A percentile compares a stretch with the other conserved stretches of the same genome.
Evolutionary conservation across 1,140 invertebrate genomes (phyloP).

Genomic region (Drosophila azteca): DNA sequence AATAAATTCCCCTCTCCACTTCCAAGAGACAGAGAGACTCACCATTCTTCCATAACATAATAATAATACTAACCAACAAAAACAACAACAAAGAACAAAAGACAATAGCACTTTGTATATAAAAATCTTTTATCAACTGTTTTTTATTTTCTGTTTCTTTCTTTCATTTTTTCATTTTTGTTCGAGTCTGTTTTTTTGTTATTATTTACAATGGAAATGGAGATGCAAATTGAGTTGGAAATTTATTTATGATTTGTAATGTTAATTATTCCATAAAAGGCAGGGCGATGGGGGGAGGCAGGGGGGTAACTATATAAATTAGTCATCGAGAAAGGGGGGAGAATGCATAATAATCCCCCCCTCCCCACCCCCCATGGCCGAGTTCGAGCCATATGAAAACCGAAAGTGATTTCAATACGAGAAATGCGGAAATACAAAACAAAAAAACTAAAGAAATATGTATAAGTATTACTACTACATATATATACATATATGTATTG

Average conservation of each 20-base stretch:
- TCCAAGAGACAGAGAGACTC: conserved; percentile 16
- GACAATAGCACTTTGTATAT: conserved; percentile 12
- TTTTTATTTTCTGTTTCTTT: too few relatives aligned
- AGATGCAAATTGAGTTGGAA: conserved; percentile 64
- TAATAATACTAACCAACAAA: conserved; percentile 52
- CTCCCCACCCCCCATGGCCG: too few relatives aligned
- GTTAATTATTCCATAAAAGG: conserved; percentile 57
- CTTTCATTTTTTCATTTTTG: conserved; percentile 20
- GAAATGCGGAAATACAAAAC: conserved; percentile 63
- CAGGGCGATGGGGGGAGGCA: not conserved
- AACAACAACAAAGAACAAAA: conserved; percentile 18
- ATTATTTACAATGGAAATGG: conserved; percentile 40
- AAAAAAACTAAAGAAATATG: too few relatives aligned
- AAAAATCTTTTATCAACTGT: conserved; percentile 43
- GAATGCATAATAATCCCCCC: conserved; percentile 51
- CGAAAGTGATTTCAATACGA: conserved; percentile 56
- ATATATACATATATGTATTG: not conserved
- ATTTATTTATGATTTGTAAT: conserved; percentile 78
- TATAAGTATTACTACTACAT: conserved; percentile 25
- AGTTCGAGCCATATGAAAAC: conserved; percentile 55
- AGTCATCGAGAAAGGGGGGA: conserved; percentile 45
- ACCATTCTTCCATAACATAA: conserved; percentile 20
- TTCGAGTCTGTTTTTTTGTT: conserved; percentile 1
- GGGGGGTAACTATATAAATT: conserved; percentile 39
- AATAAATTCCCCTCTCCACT: too few relatives aligned